Evolutionary conservation across 2,888 invertebrate genomes (phyloP), one percentile per base, ranked within the genome.

Genomic region (Polylopha cassiicola): DNA sequence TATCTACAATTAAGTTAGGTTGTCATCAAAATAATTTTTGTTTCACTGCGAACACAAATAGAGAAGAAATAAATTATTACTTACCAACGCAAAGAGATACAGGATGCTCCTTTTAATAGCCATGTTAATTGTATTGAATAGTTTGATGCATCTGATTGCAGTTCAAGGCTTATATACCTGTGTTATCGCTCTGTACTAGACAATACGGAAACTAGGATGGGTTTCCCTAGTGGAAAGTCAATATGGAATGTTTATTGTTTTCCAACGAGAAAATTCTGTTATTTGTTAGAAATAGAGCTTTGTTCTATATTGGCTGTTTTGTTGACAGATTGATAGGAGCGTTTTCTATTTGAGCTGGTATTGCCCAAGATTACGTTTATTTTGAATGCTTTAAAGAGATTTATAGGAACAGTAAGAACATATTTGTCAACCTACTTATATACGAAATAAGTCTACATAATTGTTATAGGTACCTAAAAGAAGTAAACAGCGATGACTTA

Each of bases 131-230:
- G 10, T 14, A 36, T 37, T 13, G 33, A 36, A 18, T 21, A 37
- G 33, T 24, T 44, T 28, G 37, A 44, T 44, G 32, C 23, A 18
- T 37, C 27, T 45, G 29, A 39, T 33, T 46, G 27, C 39, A 46
- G 24, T 13, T 37, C 39, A 50, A 47, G 33, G 56, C 55, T 61
- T 68, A 60, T 70, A 66, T 63, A 58, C 46, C 36, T 34, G 48
- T 45, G 51, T 58, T 52, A 53, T 55, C 34, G 13, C 16, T 26
- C 13, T 15, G 30, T 34, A 22, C 22, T 29, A 41, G 30, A 8
- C 15, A 24, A 29, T 16, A 23, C 30, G 20, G n/a, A n/a, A n/a
- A n/a, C n/a, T n/a, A n/a, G n/a, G n/a, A n/a, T n/a, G 34, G 36
- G 24, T 36, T 41, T 41, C 24, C 41, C 36, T 15, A 33, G 27